Evolutionary conservation across 35 echinoderm and acorn worm species (phyloP), one percentile per base, ranked within the genome.

Genomic region (Ophiothrix spiculata): DNA sequence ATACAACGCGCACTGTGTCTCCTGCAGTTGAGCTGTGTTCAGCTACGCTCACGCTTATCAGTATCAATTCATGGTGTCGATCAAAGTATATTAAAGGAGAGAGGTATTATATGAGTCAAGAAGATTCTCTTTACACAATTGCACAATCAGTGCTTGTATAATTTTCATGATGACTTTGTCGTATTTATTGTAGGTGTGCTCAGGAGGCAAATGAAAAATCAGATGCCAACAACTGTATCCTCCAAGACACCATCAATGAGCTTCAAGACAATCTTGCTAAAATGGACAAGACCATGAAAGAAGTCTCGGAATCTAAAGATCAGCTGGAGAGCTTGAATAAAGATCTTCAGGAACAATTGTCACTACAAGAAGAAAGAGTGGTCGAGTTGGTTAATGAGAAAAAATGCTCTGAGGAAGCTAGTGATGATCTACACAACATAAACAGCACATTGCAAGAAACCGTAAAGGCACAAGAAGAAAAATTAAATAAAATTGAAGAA

Each of bases 171-270:
- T n/a, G n/a, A n/a, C n/a, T n/a, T n/a, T n/a, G n/a, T n/a, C n/a
- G n/a, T n/a, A n/a, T n/a, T n/a, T n/a, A n/a, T n/a, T 49, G 19
- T 19, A 49, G 42, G 19, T 49, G 6, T 10, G 6, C 42, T 49
- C 38, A 82, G 40, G 12, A 82, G 33, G 14, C 80, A 56, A 49
- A 41, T 46, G 80, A 31, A 82, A 32, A 45, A 54, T 54, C 80
- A 46, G 38, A 32, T 45, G 80, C 39, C 15, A 25, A 82, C 10
- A 39, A 45, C 12, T 45, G 40, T 45, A 40, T 39, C 80, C 80
- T 45, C 1, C 39, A 82, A 32, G 38, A 82, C 32, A 19, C 40
- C 39, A 82, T 45, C 54, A 49, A 21, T 19, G 19, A 82, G 40
- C 80, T 82, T 31, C 80, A 33, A 45, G 40, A 45, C 40, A 49